These are phyloP conservation scores for Kradibia gibbosae DNA, from an alignment of 1,140 invertebrate genomes.

Conservation along the genomic window DNA sequence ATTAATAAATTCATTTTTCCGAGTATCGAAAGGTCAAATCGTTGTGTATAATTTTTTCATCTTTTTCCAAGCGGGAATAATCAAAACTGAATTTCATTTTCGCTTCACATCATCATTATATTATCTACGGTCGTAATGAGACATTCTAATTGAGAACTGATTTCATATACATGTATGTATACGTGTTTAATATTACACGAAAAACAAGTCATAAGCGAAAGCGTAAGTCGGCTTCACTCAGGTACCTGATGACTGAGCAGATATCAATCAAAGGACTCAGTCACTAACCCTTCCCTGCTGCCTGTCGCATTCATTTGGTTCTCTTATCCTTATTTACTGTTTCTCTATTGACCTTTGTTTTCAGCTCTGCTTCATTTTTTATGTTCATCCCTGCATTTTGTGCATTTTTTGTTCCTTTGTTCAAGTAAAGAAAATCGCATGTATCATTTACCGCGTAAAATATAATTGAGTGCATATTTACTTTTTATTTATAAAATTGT, in stretches of 20 bases:
- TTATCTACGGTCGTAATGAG: constrained; percentile 19
- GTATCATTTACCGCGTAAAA: neutral
- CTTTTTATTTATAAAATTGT: no score
- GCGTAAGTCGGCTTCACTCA: constrained; percentile 1
- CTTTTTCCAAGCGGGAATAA: neutral
- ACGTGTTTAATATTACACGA: neutral
- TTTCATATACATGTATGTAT: neutral
- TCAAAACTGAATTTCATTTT: constrained; percentile 10
- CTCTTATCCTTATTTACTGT: neutral
- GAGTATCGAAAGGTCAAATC: neutral
- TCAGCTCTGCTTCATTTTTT: neutral
- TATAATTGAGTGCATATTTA: neutral
- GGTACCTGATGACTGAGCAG: constrained; percentile 40
- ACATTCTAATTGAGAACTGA: constrained; percentile 20
- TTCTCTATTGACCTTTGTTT: neutral
- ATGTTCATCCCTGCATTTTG: neutral
- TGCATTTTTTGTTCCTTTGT: neutral
- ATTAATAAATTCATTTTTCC: neutral
- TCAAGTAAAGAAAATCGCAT: neutral
- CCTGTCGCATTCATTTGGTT: neutral
- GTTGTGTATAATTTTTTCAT: neutral
- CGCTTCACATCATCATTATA: neutral
- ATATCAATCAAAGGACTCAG: constrained; percentile 36
- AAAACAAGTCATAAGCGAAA: constrained; percentile 9
- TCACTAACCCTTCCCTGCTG: neutral